Percentiles rank a stretch among this genome's conserved stretches.
These are phyloP conservation scores for Rutilus rutilus DNA, from an alignment of 2,113 vertebrate genomes.

Conservation along the genomic window DNA sequence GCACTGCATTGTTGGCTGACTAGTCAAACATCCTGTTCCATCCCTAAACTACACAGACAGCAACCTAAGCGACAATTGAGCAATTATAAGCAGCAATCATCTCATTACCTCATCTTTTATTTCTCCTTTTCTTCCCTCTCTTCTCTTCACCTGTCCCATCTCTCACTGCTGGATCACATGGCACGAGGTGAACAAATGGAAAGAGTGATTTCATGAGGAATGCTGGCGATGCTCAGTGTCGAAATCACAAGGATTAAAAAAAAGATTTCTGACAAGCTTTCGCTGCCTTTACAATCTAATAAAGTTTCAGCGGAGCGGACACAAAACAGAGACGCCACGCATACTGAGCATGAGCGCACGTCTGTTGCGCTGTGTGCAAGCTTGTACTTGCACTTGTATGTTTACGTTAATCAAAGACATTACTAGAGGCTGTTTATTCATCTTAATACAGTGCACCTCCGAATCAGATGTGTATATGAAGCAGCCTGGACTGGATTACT, in stretches of 20 bases:
- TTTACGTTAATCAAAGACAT: conserved; percentile 9
- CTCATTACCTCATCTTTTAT: conserved; percentile 28
- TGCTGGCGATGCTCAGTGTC: conserved; percentile 62
- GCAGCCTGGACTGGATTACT: neutral
- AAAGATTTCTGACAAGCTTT: conserved; percentile 65
- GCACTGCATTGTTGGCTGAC: too few relatives aligned
- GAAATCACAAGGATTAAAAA: conserved; percentile 64
- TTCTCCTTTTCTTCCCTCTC: neutral
- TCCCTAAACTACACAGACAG: neutral
- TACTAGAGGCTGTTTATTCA: neutral
- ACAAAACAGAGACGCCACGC: conserved; percentile 11
- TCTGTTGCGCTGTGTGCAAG: conserved; percentile 13
- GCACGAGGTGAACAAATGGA: conserved; percentile 69
- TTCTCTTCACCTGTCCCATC: neutral
- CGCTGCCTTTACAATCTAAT: conserved; percentile 65
- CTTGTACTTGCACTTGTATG: conserved; percentile 18
- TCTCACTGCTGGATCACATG: conserved; percentile 59
- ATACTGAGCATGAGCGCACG: neutral
- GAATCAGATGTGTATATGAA: neutral
- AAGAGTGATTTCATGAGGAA: conserved; percentile 70
- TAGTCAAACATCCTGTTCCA: neutral
- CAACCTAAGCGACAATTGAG: neutral
- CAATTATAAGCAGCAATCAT: neutral
- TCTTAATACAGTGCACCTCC: neutral
- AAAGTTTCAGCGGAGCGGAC: conserved; percentile 55